A percentile compares a stretch with the other conserved stretches of the same genome.
Conservation (phyloP, 2,888 invertebrate species). For the Cecidostiba fungosa region DNA sequence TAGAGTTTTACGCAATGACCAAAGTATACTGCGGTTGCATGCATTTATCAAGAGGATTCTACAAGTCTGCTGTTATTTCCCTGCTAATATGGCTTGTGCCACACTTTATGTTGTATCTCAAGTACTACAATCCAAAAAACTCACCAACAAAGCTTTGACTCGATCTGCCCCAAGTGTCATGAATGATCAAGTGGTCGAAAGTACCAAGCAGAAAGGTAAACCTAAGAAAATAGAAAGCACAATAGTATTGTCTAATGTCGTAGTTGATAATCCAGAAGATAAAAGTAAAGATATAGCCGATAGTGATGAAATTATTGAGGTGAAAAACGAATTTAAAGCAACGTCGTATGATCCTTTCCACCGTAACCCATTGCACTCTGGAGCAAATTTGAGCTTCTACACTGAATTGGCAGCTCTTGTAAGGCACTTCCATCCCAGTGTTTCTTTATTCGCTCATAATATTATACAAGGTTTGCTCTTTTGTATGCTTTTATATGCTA, state of each 20-base stretch:
- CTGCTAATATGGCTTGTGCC: conserved; percentile 91
- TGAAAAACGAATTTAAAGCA: conserved; percentile 68
- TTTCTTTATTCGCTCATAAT: conserved; percentile 92
- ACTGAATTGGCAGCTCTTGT: conserved; percentile 88
- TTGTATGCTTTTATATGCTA: conserved; percentile 63
- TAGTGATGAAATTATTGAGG: conserved; percentile 59
- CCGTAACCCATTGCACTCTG: conserved; percentile 93
- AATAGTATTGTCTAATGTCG: conserved; percentile 63
- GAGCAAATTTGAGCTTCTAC: conserved; percentile 87
- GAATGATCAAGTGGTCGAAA: conserved; percentile 57
- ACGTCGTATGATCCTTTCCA: conserved; percentile 85
- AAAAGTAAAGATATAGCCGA: conserved; percentile 51
- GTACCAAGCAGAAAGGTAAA: conserved; percentile 48
- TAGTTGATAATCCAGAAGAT: conserved; percentile 33
- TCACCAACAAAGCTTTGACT: conserved; percentile 67
- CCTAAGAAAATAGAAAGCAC: conserved; percentile 52
- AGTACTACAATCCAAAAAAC: conserved; percentile 70
- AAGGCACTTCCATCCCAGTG: conserved; percentile 95
- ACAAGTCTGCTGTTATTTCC: conserved; percentile 87
- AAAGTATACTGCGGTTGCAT: conserved; percentile 85
- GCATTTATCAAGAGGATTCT: conserved; percentile 93
- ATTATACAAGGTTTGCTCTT: conserved; percentile 84
- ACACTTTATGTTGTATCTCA: conserved; percentile 91
- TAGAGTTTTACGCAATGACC: conserved; percentile 91
- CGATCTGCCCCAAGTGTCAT: conserved; percentile 62